These are phyloP conservation scores for Cataglyphis albicans DNA, from an alignment of 2,888 invertebrate genomes.

Conservation along the genomic window DNA sequence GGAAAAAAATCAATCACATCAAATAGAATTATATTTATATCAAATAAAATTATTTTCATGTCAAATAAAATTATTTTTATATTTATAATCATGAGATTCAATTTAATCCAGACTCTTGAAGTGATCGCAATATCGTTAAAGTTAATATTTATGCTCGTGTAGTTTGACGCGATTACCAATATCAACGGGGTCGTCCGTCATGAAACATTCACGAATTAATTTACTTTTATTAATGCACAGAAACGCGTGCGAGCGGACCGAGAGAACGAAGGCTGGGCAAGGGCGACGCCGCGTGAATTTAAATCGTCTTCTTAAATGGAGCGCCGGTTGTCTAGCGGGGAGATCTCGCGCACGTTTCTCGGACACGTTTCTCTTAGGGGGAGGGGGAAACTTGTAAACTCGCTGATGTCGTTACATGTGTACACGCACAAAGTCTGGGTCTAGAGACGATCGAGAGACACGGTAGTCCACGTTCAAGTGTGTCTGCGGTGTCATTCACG, in stretches of 20 bases:
- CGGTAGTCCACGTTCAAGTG: conserved; percentile 49
- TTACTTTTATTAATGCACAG: conserved; percentile 80
- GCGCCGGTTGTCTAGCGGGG: conserved; percentile 84
- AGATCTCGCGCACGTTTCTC: conserved; percentile 84
- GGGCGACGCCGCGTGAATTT: conserved; percentile 82
- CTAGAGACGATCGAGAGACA: conserved; percentile 62
- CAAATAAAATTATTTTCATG: too few relatives aligned
- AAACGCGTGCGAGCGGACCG: conserved; percentile 72
- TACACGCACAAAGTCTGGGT: conserved; percentile 61
- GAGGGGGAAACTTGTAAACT: conserved; percentile 71
- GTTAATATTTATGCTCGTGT: not conserved
- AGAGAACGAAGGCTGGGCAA: conserved; percentile 75
- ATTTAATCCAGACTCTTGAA: not conserved
- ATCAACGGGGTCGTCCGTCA: not conserved
- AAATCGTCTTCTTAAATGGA: conserved; percentile 84
- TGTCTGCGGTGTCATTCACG: conserved; percentile 63
- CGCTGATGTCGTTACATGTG: conserved; percentile 68
- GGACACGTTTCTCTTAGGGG: conserved; percentile 76
- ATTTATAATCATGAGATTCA: not conserved
- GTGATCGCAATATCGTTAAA: not conserved
- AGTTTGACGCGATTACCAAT: not conserved
- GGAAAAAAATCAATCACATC: not conserved
- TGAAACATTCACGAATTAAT: conserved; percentile 73
- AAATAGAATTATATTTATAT: not conserved
- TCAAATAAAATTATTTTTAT: not conserved